Base-by-base conservation (phyloP, 1,140 invertebrate species). In the Colletes gigas region DNA sequence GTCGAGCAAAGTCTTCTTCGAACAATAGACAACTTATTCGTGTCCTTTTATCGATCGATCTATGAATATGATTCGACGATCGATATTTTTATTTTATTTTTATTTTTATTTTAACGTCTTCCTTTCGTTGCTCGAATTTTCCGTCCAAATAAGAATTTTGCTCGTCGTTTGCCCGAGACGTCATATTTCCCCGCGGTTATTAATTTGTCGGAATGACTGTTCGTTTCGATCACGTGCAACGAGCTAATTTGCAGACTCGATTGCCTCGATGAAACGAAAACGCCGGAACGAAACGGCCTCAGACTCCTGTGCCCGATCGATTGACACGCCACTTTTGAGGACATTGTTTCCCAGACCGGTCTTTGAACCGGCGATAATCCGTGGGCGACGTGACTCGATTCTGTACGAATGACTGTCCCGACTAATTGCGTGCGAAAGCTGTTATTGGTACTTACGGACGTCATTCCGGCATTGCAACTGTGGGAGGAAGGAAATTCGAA, bases 251-350 rank as follows among this genome's bases (percentile, higher is more conserved):
- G 0, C 21, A 9, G n/a, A 54, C 50, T 57, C 50, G 30, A 71
- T 78, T 79, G 55, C 19, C 39, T 15, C 41, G 30, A 77, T 62
- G 54, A 70, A 70, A 50, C 66, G 55, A 77, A 77, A 77, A 60
- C 21, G 66, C 10, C 15, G 76, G 39, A 72, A 72, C 59, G 19
- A 47, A 78, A 14, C n/a, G 14, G 50, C 19, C 50, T 12, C 44
- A 14, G 17, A 9, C 50, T 44, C 59, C 59, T 55, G 47, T 54
- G 67, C 57, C 65, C 21, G 47, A 71, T 71, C 68, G 19, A 72
- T 54, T 78, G 10, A 63, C 50, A 55, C 39, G 68, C 39, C 55
- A 55, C 39, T 78, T 78, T 72, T 50, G 21, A 44, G n/a, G 44
- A 15, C 12, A 21, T 19, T 15, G n/a, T 70, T 65, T 63, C 76